These are phyloP conservation scores for Metridium senile DNA, from an alignment of 92 coral and sea anemone genomes.

Conservation along the genomic window DNA sequence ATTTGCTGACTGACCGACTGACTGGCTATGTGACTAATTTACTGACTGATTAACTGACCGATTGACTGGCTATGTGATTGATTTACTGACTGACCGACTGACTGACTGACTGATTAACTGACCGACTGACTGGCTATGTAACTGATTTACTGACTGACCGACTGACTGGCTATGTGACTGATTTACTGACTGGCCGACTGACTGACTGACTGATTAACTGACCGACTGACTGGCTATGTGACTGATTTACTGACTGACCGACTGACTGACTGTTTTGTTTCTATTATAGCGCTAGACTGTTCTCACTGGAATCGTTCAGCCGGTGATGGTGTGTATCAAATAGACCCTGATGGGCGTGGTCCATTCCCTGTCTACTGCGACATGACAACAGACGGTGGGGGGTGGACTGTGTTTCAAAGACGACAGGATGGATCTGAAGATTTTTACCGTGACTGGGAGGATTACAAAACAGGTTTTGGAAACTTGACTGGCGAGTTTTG, in stretches of 20 bases:
- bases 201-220: no score
- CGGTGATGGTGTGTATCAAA: neutral
- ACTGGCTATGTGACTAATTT: no score
- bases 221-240: neutral
- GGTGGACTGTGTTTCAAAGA: slow-evolving; percentile 41
- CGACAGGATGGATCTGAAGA: slow-evolving; percentile 25
- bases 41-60: neutral
- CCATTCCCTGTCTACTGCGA: slow-evolving; percentile 30
- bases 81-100: neutral
- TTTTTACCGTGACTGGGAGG: slow-evolving; percentile 25
- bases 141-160: neutral
- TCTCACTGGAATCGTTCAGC: neutral
- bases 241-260: neutral
- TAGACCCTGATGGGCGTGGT: slow-evolving; percentile 28
- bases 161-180: neutral
- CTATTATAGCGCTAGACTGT: slow-evolving; percentile 15
- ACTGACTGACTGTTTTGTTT: neutral
- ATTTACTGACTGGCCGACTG: no score
- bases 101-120: no score
- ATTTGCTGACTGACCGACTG: no score
- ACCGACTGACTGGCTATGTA: no score
- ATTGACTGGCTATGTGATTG: no score
- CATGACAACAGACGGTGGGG: slow-evolving; percentile 43
- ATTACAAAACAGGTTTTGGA: slow-evolving; percentile 34
- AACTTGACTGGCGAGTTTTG: slow-evolving; percentile 29